Percentiles rank a stretch among this genome's conserved stretches.
These are phyloP conservation scores for Chelmon rostratus DNA, from an alignment of 2,797 vertebrate species.

Conservation along the genomic window DNA sequence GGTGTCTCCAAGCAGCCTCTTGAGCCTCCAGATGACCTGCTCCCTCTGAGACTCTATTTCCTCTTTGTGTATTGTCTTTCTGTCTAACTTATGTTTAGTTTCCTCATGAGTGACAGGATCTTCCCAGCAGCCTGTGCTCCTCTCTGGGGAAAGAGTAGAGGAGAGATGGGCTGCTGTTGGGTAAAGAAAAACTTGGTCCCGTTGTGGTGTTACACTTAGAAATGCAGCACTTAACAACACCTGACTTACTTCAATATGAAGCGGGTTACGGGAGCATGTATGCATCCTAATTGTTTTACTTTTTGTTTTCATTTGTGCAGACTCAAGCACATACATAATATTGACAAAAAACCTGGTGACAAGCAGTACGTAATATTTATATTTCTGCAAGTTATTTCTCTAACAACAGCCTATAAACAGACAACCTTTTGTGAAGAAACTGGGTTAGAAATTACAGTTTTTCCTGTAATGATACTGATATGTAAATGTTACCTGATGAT, in stretches of 20 bases:
- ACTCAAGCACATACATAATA: not conserved
- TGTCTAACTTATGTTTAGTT: constrained; percentile 24
- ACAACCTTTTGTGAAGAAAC: not conserved
- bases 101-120: constrained; percentile 17
- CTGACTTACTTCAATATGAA: no score
- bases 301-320: not conserved
- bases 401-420: not conserved
- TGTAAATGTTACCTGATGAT: constrained; percentile 59
- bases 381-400: not conserved
- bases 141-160: constrained; percentile 59
- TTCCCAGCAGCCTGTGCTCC: not conserved
- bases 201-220: not conserved
- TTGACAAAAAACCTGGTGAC: not conserved
- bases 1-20: constrained; percentile 74
- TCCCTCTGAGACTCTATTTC: constrained; percentile 70
- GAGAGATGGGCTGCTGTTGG: not conserved
- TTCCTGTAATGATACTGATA: not conserved
- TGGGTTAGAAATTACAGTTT: not conserved
- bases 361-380: not conserved
- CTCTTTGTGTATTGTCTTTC: constrained; percentile 31
- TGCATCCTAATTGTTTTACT: not conserved
- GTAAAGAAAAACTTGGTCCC: not conserved
- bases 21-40: constrained; percentile 81
- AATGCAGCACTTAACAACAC: not conserved
- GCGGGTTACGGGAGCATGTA: not conserved